A percentile compares a stretch with the other conserved stretches of the same genome.
Evolutionary conservation across 1,140 invertebrate species (phyloP).

Genomic region (Lasaia peninsularis): DNA sequence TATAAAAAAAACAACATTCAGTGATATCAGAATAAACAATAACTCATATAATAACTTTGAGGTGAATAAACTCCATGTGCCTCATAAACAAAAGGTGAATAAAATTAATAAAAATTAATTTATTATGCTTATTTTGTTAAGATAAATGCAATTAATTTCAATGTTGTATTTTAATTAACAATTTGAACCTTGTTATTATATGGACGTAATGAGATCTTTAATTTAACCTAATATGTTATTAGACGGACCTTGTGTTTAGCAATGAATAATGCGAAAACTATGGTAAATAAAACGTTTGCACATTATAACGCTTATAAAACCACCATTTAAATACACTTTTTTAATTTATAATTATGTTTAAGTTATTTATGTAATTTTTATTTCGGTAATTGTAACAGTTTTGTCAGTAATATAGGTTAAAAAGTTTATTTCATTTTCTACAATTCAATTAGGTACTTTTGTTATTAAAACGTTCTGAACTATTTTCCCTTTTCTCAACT

Average conservation of each 20-base stretch:
- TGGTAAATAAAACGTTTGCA: not conserved
- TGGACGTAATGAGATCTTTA: slow-evolving; percentile 3
- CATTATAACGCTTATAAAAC: slow-evolving; percentile 2
- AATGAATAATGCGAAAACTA: slow-evolving; percentile 10
- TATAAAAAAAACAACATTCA: slow-evolving; percentile 18
- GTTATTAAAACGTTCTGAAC: not conserved
- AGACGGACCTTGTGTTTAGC: not conserved
- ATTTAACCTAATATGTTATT: slow-evolving; percentile 6
- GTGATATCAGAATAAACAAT: slow-evolving; percentile 29
- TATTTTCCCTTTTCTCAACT: too few relatives aligned
- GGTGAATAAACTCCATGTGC: slow-evolving; percentile 26
- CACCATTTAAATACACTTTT: slow-evolving; percentile 2
- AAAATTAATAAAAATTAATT: slow-evolving; percentile 63
- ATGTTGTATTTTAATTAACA: slow-evolving; percentile 23
- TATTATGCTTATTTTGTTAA: slow-evolving; percentile 37
- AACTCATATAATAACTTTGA: slow-evolving; percentile 37
- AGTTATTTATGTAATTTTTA: not conserved
- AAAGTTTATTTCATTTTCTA: not conserved
- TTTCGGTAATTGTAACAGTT: not conserved
- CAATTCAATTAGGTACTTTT: not conserved
- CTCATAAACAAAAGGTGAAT: slow-evolving; percentile 58
- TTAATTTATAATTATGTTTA: not conserved
- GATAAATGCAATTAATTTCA: slow-evolving; percentile 15
- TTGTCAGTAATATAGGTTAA: not conserved
- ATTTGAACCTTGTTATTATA: not conserved